phyloP scores from a whole-genome alignment of 2,888 invertebrate species.

The Diogma glabrata region DNA sequence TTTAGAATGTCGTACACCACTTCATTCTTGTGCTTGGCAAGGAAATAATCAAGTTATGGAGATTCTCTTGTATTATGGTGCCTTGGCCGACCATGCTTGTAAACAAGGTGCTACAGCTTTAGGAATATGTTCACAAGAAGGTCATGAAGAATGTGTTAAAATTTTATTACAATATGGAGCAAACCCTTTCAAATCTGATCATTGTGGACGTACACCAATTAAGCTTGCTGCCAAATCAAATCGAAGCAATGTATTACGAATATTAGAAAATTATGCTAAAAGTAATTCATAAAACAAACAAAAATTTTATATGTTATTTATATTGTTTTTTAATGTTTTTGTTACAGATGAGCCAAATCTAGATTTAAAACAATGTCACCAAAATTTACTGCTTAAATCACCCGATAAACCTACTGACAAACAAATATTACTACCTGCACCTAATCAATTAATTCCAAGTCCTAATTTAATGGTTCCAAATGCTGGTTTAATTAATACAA shows the following conservation, averaged over 20 bases:
- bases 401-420: conserved; percentile 33
- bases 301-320: conserved; percentile 1
- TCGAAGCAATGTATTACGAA: conserved; percentile 70
- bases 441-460: conserved; percentile 16
- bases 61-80: conserved; percentile 66
- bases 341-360: conserved; percentile 32
- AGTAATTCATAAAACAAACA: conserved; percentile 28
- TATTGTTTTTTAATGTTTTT: not conserved
- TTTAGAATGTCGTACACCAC: conserved; percentile 73
- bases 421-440: conserved; percentile 15
- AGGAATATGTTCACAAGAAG: conserved; percentile 92
- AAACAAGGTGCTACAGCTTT: conserved; percentile 93
- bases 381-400: conserved; percentile 32
- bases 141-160: conserved; percentile 84
- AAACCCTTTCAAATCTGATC: conserved; percentile 74
- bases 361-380: conserved; percentile 33
- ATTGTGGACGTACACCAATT: conserved; percentile 75
- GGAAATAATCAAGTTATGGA: conserved; percentile 78
- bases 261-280: conserved; percentile 56
- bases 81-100: conserved; percentile 78
- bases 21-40: conserved; percentile 95
- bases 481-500: conserved; percentile 31
- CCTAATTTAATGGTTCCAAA: conserved; percentile 22
- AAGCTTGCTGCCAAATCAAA: conserved; percentile 87
- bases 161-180: conserved; percentile 73